Evolutionary conservation across 2,888 invertebrate genomes (phyloP), one percentile per base, ranked within the genome.

Genomic region (Tenthredo livida): DNA sequence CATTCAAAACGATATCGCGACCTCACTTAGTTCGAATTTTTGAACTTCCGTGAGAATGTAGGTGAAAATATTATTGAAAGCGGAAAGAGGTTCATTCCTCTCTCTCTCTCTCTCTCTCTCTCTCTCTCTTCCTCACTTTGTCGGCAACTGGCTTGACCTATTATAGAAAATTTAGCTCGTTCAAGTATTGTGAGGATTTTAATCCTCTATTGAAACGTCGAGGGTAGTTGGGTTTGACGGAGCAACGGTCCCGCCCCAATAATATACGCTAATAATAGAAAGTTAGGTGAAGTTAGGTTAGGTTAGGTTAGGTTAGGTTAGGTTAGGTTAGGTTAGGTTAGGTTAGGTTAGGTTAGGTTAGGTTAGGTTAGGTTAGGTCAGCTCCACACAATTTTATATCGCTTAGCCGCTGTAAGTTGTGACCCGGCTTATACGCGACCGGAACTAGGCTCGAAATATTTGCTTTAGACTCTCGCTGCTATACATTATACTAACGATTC

Each of bases 181-280:
- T 83, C 83, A 37, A 50, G 47, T 83, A 83, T 83, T 83, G 83
- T 83, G 17, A 43, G 47, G 83, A 83, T 29, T 67, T 67, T 83
- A 83, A 83, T 70, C 83, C 67, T 70, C 83, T n/a, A 67, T 83
- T 83, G 67, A 83, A 83, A 83, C 21, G 83, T 83, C 83, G 83
- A 70, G 83, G 83, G 67, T 83, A 83, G 83, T 83, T 83, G 43
- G 47, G 83, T 83, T 83, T 83, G 65, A 83, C 83, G 83, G 47
- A 25, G 33, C 80, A 61, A 80, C 80, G 80, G 61, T 10, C 80
- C 80, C 80, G 80, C 80, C 80, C 80, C 61, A 61, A 58, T 80
- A 80, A 80, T 80, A 80, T 40, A 40, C 33, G 58, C 40, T 80
- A 40, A 80, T 61, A 80, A 80, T 80, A 61, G 61, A 61, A 80